Base-by-base conservation (phyloP, 2,888 invertebrate genomes). In the Pterostichus madidus region DNA sequence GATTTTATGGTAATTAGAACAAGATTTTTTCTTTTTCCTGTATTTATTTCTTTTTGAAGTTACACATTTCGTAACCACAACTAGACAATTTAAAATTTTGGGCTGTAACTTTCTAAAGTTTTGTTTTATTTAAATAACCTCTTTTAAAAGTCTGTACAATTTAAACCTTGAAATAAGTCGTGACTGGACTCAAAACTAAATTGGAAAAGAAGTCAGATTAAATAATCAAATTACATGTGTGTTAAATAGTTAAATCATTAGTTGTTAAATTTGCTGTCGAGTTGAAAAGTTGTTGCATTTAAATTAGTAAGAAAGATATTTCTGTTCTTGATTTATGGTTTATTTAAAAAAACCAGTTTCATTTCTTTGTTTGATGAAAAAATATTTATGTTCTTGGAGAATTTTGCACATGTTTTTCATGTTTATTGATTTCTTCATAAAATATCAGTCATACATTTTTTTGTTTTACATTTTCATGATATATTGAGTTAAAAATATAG, bases 161-260 rank as follows among this genome's bases (percentile, higher is more conserved):
- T 61, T 13, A 32, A 56, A 64, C 64, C 64, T 64, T 64, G 64
- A 64, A 49, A 64, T 64, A 32, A 64, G 4, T 13, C 64, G 35
- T 64, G 64, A 64, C 13, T n/a, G n/a, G 64, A 64, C 64, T 64
- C n/a, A 32, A 64, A 35, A 64, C 11, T 64, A 64, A 64, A 64
- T 64, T 64, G n/a, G 32, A 61, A 32, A 24, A 10, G 32, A 61
- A 61, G 61, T 32, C n/a, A 61, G 61, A 61, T 61, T 61, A 61
- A 32, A 61, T 61, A 61, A 61, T 61, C 1, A n/a, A 61, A 31
- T 61, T 32, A 61, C 32, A 61, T n/a, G n/a, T 61, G 31, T 61
- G 32, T 61, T 61, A 32, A 61, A 11, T n/a, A 35, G 32, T 61
- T 61, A 32, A 61, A 11, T n/a, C 32, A 61, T 32, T 61, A 61